Conservation (phyloP, 2,888 invertebrate genomes). For the Holacanthella duospinosa region DNA sequence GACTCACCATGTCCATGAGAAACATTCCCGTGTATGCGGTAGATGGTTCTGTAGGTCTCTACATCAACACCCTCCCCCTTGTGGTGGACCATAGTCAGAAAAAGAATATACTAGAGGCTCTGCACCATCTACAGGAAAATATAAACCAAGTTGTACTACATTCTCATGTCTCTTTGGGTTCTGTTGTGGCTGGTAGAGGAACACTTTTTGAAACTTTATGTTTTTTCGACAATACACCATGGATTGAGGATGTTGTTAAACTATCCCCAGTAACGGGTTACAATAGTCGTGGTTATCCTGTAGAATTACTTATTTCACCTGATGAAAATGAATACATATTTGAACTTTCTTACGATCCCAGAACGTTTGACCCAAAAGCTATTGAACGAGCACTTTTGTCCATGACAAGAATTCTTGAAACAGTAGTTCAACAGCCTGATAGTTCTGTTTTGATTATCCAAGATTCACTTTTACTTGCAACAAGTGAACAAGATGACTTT, state of each 20-base stretch:
- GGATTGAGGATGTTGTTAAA: neutral
- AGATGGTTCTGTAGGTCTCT: constrained; percentile 12
- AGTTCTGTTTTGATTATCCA: too few relatives aligned
- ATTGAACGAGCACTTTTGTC: too few relatives aligned
- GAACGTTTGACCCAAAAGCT: neutral
- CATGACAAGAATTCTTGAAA: too few relatives aligned
- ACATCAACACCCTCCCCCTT: constrained; percentile 13
- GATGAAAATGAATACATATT: neutral
- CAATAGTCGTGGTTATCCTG: neutral
- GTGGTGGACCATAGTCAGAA: constrained; percentile 4
- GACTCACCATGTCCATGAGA: constrained; percentile 9
- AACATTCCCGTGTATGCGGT: constrained; percentile 6
- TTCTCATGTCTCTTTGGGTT: neutral
- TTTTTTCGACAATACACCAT: neutral
- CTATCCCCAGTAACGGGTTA: neutral
- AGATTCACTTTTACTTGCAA: too few relatives aligned
- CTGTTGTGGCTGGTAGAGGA: neutral
- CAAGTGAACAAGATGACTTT: too few relatives aligned
- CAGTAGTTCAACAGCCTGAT: too few relatives aligned
- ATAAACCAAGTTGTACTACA: neutral
- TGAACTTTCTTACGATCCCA: neutral
- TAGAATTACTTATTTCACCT: neutral
- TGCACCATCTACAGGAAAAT: neutral
- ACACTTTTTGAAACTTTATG: neutral
- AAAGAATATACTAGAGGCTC: neutral